These are phyloP conservation scores for Petrocephalus sullivani DNA, from an alignment of 2,797 vertebrate genomes.

Conservation along the genomic window DNA sequence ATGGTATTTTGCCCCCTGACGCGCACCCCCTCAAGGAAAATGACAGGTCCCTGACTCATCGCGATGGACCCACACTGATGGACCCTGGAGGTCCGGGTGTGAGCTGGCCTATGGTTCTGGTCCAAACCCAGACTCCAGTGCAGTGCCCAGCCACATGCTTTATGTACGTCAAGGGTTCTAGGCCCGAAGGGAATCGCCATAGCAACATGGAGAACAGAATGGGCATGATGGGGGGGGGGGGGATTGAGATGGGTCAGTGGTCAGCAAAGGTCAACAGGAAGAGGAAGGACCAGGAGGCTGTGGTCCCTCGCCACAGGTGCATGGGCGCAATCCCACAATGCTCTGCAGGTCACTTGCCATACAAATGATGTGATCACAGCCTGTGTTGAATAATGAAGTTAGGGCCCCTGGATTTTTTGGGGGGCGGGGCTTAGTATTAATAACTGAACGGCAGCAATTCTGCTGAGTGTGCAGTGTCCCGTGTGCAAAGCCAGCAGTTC, in stretches of 20 bases:
- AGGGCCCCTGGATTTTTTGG: background rate
- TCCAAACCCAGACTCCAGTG: background rate
- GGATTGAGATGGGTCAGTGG: background rate
- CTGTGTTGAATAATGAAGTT: slow-evolving; percentile 8
- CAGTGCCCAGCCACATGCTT: background rate
- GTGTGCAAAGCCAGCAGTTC: background rate
- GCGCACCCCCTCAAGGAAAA: background rate
- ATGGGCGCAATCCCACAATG: slow-evolving; percentile 18
- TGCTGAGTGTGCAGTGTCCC: slow-evolving; percentile 43
- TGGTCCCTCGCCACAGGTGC: background rate
- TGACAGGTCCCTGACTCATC: background rate
- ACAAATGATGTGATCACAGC: background rate
- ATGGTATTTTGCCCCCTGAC: background rate
- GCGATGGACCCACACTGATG: background rate
- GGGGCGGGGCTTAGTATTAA: slow-evolving; percentile 25
- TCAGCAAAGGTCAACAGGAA: background rate
- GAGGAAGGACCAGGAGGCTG: background rate
- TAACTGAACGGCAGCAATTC: slow-evolving; percentile 26
- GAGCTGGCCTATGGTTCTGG: background rate
- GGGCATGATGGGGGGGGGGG: background rate
- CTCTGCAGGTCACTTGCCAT: slow-evolving; percentile 13
- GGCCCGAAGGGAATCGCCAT: background rate
- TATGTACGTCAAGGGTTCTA: background rate
- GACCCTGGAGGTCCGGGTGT: background rate
- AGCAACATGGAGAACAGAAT: background rate